Conservation (phyloP, 2,797 vertebrate species). For the Phrynocephalus vlangalii region DNA sequence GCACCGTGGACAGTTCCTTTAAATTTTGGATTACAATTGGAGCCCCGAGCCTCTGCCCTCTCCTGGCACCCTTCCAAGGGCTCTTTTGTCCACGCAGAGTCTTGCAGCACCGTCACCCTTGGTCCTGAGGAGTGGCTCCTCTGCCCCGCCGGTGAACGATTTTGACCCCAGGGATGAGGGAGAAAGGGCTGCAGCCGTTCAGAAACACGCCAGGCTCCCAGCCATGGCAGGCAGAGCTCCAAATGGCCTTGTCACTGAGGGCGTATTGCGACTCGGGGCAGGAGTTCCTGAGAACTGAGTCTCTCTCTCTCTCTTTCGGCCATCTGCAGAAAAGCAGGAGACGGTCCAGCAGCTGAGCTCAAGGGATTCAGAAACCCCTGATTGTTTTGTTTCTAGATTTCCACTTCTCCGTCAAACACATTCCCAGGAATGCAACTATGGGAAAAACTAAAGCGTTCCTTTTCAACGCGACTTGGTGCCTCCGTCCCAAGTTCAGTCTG, state of each 20-base stretch:
- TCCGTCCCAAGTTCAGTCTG: background rate
- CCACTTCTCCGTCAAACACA: background rate
- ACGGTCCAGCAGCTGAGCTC: background rate
- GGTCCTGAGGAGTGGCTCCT: background rate
- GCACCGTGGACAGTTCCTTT: background rate
- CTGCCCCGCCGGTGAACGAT: too few species aligned
- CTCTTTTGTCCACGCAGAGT: background rate
- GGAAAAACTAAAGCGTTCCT: too few species aligned
- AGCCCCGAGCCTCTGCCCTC: too few species aligned
- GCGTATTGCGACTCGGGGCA: background rate
- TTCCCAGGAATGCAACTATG: background rate
- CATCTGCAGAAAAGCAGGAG: too few species aligned
- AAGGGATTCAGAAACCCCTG: background rate
- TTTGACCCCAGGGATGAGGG: fast-evolving
- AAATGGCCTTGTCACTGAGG: background rate
- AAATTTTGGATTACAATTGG: background rate
- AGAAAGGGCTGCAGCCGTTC: too few species aligned
- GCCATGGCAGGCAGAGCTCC: background rate
- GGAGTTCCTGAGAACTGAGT: background rate
- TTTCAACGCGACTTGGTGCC: background rate
- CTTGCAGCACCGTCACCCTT: too few species aligned
- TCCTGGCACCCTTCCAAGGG: too few species aligned
- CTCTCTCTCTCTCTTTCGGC: too few species aligned
- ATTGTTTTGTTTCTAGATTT: too few species aligned
- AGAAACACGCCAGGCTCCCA: background rate